phyloP scores from a whole-genome alignment of 2,113 vertebrate species.

The Rafetus swinhoei region DNA sequence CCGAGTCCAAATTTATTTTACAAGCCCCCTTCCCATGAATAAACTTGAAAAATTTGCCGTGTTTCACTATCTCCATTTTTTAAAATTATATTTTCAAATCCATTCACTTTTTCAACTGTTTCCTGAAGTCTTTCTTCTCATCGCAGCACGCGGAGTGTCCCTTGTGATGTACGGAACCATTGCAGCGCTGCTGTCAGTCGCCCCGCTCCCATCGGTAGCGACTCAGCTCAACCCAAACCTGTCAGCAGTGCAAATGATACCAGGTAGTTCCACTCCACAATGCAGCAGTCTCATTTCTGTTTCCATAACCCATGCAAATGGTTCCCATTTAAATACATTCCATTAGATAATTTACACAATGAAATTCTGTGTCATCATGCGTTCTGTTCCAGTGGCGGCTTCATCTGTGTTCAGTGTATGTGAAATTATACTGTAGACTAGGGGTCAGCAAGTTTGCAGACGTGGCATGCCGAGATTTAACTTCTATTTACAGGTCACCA shows the following conservation, averaged over 20 bases:
- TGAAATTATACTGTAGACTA: background rate
- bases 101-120: background rate
- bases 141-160: slow-evolving; percentile 91
- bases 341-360: background rate
- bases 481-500: too few relatives aligned
- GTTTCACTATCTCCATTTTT: background rate
- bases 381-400: slow-evolving; percentile 23
- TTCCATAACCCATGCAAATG: slow-evolving; percentile 31
- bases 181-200: slow-evolving; percentile 85
- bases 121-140: slow-evolving; percentile 88
- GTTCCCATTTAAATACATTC: background rate
- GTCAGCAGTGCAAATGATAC: slow-evolving; percentile 89
- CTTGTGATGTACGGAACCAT: slow-evolving; percentile 91
- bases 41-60: background rate
- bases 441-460: too few relatives aligned
- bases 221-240: slow-evolving; percentile 86
- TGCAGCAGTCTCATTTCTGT: slow-evolving; percentile 21
- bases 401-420: slow-evolving; percentile 24
- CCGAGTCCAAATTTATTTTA: background rate
- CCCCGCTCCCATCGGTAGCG: slow-evolving; percentile 82
- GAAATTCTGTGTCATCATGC: background rate
- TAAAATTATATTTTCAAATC: background rate
- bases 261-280: slow-evolving; percentile 87
- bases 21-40: background rate
- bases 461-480: too few relatives aligned